Evolutionary conservation across 1,140 invertebrate genomes (phyloP).

Genomic region (Nixonia krombeini): DNA sequence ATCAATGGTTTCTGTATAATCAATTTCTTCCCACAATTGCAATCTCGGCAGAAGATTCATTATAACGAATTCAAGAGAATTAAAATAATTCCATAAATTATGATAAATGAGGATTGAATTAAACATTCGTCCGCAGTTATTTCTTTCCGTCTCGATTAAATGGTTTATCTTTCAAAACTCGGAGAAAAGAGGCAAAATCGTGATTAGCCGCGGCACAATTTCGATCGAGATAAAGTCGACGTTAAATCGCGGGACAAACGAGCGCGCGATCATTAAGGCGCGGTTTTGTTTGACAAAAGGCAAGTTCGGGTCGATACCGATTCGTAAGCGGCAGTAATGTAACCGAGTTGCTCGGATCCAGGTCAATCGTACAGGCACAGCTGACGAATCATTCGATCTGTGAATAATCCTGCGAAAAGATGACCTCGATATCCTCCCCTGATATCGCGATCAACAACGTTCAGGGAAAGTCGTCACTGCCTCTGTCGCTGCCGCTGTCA

Average conservation of each 20-base stretch:
- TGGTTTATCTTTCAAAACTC: neutral
- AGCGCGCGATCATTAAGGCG: constrained; percentile 38
- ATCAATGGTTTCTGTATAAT: too few relatives aligned
- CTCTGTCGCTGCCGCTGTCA: too few relatives aligned
- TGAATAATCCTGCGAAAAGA: constrained; percentile 31
- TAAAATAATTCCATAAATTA: too few relatives aligned
- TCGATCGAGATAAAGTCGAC: constrained; percentile 29
- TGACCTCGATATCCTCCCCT: constrained; percentile 34
- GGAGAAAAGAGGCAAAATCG: neutral
- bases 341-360: constrained; percentile 31
- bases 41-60: too few relatives aligned
- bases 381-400: constrained; percentile 16
- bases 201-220: neutral
- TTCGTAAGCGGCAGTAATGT: constrained; percentile 37
- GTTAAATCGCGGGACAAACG: constrained; percentile 46
- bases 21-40: too few relatives aligned
- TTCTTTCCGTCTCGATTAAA: neutral
- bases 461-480: constrained; percentile 1
- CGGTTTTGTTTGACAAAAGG: constrained; percentile 43
- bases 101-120: too few relatives aligned
- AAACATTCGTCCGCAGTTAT: neutral
- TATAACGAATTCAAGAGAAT: too few relatives aligned
- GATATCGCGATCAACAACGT: constrained; percentile 23
- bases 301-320: constrained; percentile 33
- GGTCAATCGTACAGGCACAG: constrained; percentile 17